Evolutionary conservation across 2,888 invertebrate species (phyloP).

Genomic region (Matsumyia berberina): DNA sequence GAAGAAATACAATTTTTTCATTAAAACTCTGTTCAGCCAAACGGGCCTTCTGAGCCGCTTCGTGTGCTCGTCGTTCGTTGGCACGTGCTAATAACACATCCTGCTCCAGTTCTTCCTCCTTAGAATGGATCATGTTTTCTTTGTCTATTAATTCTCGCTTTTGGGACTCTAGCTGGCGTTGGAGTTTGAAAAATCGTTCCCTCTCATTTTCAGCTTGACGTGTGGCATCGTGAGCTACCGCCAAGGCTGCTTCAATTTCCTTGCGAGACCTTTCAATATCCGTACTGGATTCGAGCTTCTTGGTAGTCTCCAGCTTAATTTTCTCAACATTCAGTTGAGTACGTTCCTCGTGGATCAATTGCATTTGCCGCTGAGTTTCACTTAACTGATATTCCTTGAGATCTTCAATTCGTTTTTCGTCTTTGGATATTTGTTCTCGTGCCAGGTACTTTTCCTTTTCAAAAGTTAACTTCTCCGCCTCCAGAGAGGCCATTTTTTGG

Average conservation of each 20-base stretch:
- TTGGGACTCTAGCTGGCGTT: slow-evolving; percentile 82
- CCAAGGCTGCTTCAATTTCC: slow-evolving; percentile 82
- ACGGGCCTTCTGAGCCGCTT: slow-evolving; percentile 79
- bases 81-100: slow-evolving; percentile 80
- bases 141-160: slow-evolving; percentile 82
- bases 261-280: slow-evolving; percentile 79
- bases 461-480: slow-evolving; percentile 82
- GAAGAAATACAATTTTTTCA: slow-evolving; percentile 81
- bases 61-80: slow-evolving; percentile 80
- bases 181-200: slow-evolving; percentile 81
- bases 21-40: slow-evolving; percentile 81
- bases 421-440: slow-evolving; percentile 82
- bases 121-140: slow-evolving; percentile 80
- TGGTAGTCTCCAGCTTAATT: slow-evolving; percentile 81
- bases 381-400: slow-evolving; percentile 81
- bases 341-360: slow-evolving; percentile 82
- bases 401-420: slow-evolving; percentile 82
- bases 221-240: slow-evolving; percentile 83
- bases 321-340: slow-evolving; percentile 80
- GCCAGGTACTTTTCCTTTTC: slow-evolving; percentile 82
- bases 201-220: slow-evolving; percentile 83
- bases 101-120: slow-evolving; percentile 82
- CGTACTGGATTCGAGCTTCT: slow-evolving; percentile 78
- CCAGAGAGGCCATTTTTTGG: slow-evolving; percentile 82
- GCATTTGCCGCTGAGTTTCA: slow-evolving; percentile 80